A percentile compares a stretch with the other conserved stretches of the same genome.
Conservation (phyloP, 2,113 vertebrate genomes). For the Trematocara variabile region DNA sequence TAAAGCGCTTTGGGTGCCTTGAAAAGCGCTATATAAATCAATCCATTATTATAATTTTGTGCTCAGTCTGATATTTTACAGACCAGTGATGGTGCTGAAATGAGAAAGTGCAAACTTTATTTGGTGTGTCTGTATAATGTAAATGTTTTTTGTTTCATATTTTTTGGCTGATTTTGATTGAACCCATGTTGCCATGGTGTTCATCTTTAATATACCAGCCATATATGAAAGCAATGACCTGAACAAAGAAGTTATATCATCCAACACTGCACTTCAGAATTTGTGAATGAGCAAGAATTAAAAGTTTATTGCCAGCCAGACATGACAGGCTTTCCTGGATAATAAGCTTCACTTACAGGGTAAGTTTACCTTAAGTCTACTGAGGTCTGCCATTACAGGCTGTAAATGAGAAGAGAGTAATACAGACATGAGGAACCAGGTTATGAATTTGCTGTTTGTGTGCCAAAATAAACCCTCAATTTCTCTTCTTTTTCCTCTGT, state of each 20-base stretch:
- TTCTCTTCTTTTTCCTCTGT: neutral
- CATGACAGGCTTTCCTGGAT: neutral
- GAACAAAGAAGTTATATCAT: neutral
- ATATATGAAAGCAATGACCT: neutral
- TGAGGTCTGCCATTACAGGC: neutral
- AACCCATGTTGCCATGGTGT: neutral
- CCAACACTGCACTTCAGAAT: neutral
- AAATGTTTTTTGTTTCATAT: neutral
- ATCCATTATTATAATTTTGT: neutral
- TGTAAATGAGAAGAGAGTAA: neutral
- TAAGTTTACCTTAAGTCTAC: neutral
- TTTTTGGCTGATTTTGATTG: neutral
- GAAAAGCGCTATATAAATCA: too few relatives aligned
- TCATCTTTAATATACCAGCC: neutral
- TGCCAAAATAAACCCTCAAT: neutral
- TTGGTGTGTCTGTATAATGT: neutral
- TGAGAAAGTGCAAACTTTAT: neutral
- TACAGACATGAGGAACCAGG: neutral
- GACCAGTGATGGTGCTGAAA: neutral
- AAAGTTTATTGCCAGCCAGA: neutral
- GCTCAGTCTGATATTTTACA: neutral
- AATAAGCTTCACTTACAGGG: neutral
- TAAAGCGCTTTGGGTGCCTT: too few relatives aligned
- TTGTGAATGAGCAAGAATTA: neutral
- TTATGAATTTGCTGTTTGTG: conserved; percentile 9